Evolutionary conservation across 2,888 invertebrate genomes (phyloP), one percentile per base, ranked within the genome.

Genomic region (Xestia xanthographa): DNA sequence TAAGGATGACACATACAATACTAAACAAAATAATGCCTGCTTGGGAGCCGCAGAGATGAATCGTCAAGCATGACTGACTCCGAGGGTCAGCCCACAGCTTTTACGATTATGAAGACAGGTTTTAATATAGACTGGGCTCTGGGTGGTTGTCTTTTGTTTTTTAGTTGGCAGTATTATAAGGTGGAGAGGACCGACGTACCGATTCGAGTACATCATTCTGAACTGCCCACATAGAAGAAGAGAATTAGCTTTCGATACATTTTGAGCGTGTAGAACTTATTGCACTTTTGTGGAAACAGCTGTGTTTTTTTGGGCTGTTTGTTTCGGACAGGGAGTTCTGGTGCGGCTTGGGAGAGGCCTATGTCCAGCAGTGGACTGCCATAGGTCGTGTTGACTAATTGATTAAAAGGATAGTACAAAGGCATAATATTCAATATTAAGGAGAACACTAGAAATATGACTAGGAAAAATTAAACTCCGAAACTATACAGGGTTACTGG

Each of bases 71-170:
- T 71, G 68, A 85, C 85, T 22, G 73, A 5, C 5, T 63, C 3
- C 69, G 84, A 81, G 86, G 87, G 87, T 87, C 86, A 82, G 56
- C 75, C 78, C 66, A 80, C 77, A 84, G 80, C 84, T 81, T 83
- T 83, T 84, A 83, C 60, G 72, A 75, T 48, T 67, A 78, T 68
- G 29, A 75, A 77, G 66, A 75, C 86, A 79, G 78, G 80, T 86
- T 72, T 63, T 63, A 17, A 63, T 82, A 63, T 58, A 72, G 43
- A 73, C 45, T 26, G 17, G 22, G 14, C 38, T 72, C 20, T 20
- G 34, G 34, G 58, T 58, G 26, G 1, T 65, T 45, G 48, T 20
- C n/a, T 38, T 76, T 67, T 67, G 38, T 73, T 73, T 78, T 69
- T 66, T 50, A 43, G 48, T 38, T 53, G 56, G 34, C n/a, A 63